Evolutionary conservation across 2,888 invertebrate genomes (phyloP).

Genomic region (Epirrita christyi): DNA sequence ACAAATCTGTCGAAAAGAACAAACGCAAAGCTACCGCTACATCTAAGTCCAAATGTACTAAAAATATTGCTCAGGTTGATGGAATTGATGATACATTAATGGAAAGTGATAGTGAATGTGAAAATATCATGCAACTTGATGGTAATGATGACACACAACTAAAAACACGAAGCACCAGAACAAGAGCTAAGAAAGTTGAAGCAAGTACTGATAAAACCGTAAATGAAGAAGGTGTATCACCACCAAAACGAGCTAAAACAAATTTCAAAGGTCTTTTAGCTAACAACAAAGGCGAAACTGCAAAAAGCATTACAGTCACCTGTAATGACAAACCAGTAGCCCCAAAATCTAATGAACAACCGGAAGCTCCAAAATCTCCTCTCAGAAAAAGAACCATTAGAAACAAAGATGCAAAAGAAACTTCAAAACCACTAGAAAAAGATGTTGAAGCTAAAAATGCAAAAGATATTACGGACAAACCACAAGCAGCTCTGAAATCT

Average conservation of each 20-base stretch:
- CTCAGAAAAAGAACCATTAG: constrained; percentile 15
- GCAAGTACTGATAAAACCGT: constrained; percentile 30
- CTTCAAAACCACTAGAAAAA: constrained; percentile 22
- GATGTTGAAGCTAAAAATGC: constrained; percentile 12
- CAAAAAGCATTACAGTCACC: neutral
- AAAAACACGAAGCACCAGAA: constrained; percentile 53
- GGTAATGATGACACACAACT: constrained; percentile 60
- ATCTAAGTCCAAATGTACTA: constrained; percentile 44
- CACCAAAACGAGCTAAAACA: constrained; percentile 62
- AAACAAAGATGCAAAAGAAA: constrained; percentile 5
- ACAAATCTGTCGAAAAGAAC: constrained; percentile 21
- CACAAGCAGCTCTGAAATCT: neutral
- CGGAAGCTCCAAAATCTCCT: constrained; percentile 14
- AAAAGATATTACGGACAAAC: constrained; percentile 5
- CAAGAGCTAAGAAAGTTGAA: constrained; percentile 46
- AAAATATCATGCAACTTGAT: constrained; percentile 66
- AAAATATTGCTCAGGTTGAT: constrained; percentile 82
- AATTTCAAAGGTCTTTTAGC: neutral
- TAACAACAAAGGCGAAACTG: constrained; percentile 7
- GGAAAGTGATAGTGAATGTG: constrained; percentile 45
- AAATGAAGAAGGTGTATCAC: constrained; percentile 58
- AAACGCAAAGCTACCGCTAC: constrained; percentile 28
- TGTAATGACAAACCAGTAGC: neutral
- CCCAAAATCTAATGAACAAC: neutral
- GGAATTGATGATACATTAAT: constrained; percentile 72